phyloP scores from a whole-genome alignment of 92 coral and sea anemone genomes.

The Phenganax subtilis region DNA sequence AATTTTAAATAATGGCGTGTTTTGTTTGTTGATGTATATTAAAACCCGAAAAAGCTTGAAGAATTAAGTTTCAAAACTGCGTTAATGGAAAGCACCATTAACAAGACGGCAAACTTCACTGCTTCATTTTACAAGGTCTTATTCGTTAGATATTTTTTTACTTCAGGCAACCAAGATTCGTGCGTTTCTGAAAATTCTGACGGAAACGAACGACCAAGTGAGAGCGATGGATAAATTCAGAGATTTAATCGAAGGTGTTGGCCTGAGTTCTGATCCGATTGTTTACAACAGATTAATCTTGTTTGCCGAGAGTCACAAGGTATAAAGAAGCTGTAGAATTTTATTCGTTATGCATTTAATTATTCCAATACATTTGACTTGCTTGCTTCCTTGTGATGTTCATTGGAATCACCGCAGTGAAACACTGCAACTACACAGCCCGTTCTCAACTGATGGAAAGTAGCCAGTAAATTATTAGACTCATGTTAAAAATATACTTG shows the following conservation, averaged over 20 bases:
- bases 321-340: not conserved
- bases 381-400: too few species aligned
- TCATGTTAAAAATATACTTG: too few species aligned
- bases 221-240: slow-evolving; percentile 83
- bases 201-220: slow-evolving; percentile 55
- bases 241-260: slow-evolving; percentile 44
- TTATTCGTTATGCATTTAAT: not conserved
- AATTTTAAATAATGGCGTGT: too few species aligned
- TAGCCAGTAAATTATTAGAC: too few species aligned
- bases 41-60: too few species aligned
- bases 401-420: too few species aligned
- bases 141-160: not conserved
- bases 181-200: slow-evolving; percentile 43
- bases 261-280: slow-evolving; percentile 24
- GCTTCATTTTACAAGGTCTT: not conserved
- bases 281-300: slow-evolving; percentile 22
- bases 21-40: too few species aligned
- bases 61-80: too few species aligned
- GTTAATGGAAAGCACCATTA: not conserved
- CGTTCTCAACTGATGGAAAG: too few species aligned
- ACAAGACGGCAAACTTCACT: not conserved
- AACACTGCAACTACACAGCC: too few species aligned
- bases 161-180: slow-evolving; percentile 72
- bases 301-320: slow-evolving; percentile 41
- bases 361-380: too few species aligned